Evolutionary conservation across 1,140 invertebrate species (phyloP), one percentile per base, ranked within the genome.

Genomic region (Frieseomelitta varia): DNA sequence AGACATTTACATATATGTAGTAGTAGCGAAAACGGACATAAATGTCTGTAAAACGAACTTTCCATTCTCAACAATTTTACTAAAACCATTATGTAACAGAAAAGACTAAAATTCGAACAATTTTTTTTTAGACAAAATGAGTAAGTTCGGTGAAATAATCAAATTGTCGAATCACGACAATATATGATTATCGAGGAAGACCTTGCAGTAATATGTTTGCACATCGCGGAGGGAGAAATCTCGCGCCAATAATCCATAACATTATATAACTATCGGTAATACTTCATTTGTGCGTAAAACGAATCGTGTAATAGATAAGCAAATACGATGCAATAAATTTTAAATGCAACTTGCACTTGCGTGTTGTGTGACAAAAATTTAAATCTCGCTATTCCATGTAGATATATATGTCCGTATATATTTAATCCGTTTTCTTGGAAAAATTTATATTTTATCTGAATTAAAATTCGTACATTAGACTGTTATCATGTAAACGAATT

Each of bases 161-260:
- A 82, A 79, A 56, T 81, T 65, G 63, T 75, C 56, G 65, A 81
- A 85, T 85, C 12, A 19, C 19, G 8, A 55, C 27, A 39, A 39
- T 56, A 34, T 51, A 75, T 51, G 67, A 65, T 67, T 34, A 47
- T 82, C 80, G 68, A 47, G 67, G 75, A 67, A 86, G 87, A 91
- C 85, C 86, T 88, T 88, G 88, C 55, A 21, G 47, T 68, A 82
- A 84, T 69, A 47, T 71, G 80, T 71, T 87, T 87, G 88, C 58
- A 56, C 39, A 77, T 63, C 19, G 61, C 15, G 76, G 80, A 73
- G 80, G 82, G 85, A 87, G 89, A 91, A 90, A 91, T 87, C 86
- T 85, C 71, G 79, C 81, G 84, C 68, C 69, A 86, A 84, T 91
- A 87, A 86, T 87, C 78, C 24, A n/a, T 24, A 27, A 69, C 56